Evolutionary conservation across 92 coral and sea anemone genomes (phyloP).

Genomic region (Montipora capitata): DNA sequence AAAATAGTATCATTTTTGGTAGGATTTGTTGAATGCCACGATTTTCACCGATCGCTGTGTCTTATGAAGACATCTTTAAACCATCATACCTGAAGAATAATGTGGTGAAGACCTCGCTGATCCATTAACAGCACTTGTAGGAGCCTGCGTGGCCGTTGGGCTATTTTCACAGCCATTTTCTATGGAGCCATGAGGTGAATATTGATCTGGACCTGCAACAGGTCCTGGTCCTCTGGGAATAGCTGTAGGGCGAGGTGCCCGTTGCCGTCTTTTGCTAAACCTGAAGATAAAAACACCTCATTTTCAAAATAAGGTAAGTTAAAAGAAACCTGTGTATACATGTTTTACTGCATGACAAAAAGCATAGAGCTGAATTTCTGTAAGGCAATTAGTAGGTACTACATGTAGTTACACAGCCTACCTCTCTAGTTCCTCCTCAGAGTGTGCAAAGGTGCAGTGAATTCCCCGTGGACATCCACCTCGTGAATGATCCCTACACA

Average conservation of each 20-base stretch:
- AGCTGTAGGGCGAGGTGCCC: slow-evolving; percentile 49
- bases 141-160: slow-evolving; percentile 54
- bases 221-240: slow-evolving; percentile 79
- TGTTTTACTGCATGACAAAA: no score
- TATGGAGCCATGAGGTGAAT: slow-evolving; percentile 58
- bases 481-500: slow-evolving; percentile 94
- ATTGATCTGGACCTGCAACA: slow-evolving; percentile 72
- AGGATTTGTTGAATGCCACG: no score
- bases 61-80: not conserved
- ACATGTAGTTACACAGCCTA: slow-evolving; percentile 20
- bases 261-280: slow-evolving; percentile 72
- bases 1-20: no score
- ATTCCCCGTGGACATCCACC: slow-evolving; percentile 96
- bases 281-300: slow-evolving; percentile 18
- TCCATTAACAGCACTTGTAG: slow-evolving; percentile 68
- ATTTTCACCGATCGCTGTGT: no score
- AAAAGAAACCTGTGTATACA: no score
- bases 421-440: slow-evolving; percentile 98
- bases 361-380: not conserved
- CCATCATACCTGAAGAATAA: slow-evolving; percentile 24
- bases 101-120: slow-evolving; percentile 80
- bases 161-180: slow-evolving; percentile 80
- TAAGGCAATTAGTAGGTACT: not conserved
- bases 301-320: not conserved
- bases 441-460: slow-evolving; percentile 98